These are phyloP conservation scores for Phragmatobia fuliginosa DNA, from an alignment of 2,888 invertebrate species.

Conservation along the genomic window DNA sequence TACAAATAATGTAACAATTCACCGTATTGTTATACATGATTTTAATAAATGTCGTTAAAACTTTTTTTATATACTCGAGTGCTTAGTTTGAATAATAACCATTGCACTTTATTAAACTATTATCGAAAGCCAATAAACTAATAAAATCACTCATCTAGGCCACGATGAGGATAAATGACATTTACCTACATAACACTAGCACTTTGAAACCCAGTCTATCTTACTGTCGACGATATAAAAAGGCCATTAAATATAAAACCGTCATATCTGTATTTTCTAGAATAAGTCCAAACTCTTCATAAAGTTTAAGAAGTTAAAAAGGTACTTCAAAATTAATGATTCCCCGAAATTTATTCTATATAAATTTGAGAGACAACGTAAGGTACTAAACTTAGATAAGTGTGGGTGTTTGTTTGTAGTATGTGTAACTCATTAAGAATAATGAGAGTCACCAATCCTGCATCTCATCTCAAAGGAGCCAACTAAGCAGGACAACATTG, in stretches of 20 bases:
- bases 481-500: no score
- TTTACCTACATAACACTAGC: not conserved
- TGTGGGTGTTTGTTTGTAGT: no score
- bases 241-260: not conserved
- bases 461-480: no score
- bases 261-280: not conserved
- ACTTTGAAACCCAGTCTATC: not conserved
- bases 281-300: not conserved
- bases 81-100: slow-evolving; percentile 8
- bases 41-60: slow-evolving; percentile 2
- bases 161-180: not conserved
- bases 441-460: no score
- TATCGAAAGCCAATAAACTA: not conserved
- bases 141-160: not conserved
- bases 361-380: not conserved
- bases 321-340: not conserved
- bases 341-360: not conserved
- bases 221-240: not conserved
- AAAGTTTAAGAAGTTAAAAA: not conserved
- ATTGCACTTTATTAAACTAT: slow-evolving; percentile 8
- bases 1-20: no score
- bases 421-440: no score
- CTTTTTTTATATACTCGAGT: slow-evolving; percentile 2
- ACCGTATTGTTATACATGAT: not conserved
- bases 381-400: not conserved